These are phyloP conservation scores for Saccostrea cuccullata DNA, from an alignment of 1,140 invertebrate species.

Conservation along the genomic window DNA sequence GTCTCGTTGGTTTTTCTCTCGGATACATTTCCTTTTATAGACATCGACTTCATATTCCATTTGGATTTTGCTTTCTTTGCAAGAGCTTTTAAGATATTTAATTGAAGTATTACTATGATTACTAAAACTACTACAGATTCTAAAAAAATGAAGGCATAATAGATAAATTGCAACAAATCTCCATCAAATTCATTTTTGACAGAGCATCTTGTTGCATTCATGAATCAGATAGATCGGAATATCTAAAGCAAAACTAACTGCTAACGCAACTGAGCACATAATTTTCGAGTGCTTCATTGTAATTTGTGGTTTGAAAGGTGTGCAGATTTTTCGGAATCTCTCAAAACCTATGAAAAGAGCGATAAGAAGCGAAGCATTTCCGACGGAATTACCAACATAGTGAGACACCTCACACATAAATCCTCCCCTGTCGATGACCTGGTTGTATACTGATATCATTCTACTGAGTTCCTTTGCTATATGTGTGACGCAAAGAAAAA, in stretches of 20 bases:
- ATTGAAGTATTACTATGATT: neutral
- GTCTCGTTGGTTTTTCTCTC: neutral
- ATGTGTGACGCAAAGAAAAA: neutral
- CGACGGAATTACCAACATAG: neutral
- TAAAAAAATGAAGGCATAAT: neutral
- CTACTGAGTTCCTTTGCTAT: neutral
- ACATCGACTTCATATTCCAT: neutral
- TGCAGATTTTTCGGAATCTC: neutral
- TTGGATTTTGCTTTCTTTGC: neutral
- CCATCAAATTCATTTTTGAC: no score
- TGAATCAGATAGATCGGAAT: neutral
- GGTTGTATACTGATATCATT: neutral
- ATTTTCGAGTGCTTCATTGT: neutral
- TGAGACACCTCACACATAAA: neutral
- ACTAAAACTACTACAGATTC: neutral
- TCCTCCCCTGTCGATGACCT: neutral
- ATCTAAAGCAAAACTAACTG: neutral
- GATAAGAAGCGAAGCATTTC: neutral
- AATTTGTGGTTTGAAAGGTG: neutral
- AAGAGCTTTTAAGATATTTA: neutral
- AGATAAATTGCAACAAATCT: neutral
- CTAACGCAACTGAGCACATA: neutral
- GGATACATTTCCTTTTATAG: neutral
- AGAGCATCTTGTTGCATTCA: neutral
- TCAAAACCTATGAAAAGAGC: neutral